These are phyloP conservation scores for Phania funesta DNA, from an alignment of 2,888 invertebrate species.

Conservation along the genomic window DNA sequence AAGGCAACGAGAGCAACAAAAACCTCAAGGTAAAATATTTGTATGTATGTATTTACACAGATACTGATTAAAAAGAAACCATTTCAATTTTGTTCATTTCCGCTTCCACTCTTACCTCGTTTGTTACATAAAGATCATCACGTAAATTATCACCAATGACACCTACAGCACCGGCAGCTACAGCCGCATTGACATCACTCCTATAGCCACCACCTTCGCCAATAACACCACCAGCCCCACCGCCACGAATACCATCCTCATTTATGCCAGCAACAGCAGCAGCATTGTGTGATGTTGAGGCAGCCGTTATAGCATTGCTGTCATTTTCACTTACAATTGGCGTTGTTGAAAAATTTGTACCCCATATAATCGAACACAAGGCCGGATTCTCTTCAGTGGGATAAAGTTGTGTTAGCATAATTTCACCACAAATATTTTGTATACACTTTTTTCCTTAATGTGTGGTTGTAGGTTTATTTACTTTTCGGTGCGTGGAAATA, in stretches of 20 bases:
- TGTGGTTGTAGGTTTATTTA: neutral
- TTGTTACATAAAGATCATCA: constrained; percentile 73
- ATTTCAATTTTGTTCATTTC: constrained; percentile 4
- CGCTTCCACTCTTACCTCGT: constrained; percentile 67
- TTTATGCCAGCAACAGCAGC: constrained; percentile 37
- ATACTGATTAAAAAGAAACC: neutral
- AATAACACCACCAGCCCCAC: constrained; percentile 20
- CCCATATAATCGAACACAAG: constrained; percentile 79
- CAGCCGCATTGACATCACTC: constrained; percentile 58
- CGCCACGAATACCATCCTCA: constrained; percentile 11
- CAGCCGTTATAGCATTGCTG: constrained; percentile 61
- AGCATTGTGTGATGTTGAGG: constrained; percentile 60
- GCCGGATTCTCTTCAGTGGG: constrained; percentile 79
- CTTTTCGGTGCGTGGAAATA: neutral
- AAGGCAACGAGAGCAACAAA: neutral
- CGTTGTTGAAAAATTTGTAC: constrained; percentile 73
- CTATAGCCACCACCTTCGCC: constrained; percentile 42
- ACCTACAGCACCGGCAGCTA: constrained; percentile 50
- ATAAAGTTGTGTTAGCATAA: constrained; percentile 79
- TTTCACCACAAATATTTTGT: constrained; percentile 43
- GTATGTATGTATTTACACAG: too few species aligned
- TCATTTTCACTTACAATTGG: constrained; percentile 72
- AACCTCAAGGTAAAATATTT: neutral
- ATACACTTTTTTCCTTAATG: neutral
- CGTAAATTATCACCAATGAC: constrained; percentile 70